phyloP scores from a whole-genome alignment of 2,113 vertebrate species.

The Phyllostomus discolor region DNA sequence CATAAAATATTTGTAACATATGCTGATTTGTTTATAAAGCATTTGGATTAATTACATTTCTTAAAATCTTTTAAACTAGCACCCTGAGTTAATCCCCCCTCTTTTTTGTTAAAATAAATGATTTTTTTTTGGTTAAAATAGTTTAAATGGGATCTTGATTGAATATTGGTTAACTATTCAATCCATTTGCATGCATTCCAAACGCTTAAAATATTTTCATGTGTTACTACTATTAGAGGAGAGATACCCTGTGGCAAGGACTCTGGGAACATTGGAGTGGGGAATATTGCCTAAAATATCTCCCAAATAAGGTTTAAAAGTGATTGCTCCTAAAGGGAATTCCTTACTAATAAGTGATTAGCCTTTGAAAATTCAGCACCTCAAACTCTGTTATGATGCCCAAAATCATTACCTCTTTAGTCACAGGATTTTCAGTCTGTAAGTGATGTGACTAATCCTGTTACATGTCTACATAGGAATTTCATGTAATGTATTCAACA shows the following conservation, averaged over 20 bases:
- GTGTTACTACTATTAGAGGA: neutral
- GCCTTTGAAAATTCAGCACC: neutral
- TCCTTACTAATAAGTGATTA: neutral
- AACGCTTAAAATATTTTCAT: neutral
- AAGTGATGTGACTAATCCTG: neutral
- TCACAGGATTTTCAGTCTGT: neutral
- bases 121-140: neutral
- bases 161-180: neutral
- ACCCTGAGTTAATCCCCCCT: neutral
- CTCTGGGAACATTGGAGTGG: neutral
- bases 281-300: neutral
- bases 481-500: neutral
- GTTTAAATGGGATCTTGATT: neutral
- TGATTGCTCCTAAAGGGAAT: neutral
- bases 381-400: neutral
- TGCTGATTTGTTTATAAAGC: neutral
- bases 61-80: neutral
- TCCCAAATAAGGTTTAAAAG: neutral
- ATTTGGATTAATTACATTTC: neutral
- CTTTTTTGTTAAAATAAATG: neutral
- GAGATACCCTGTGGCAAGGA: neutral
- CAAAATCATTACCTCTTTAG: neutral
- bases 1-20: neutral
- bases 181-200: neutral
- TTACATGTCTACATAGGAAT: neutral